Evolutionary conservation across 2,888 invertebrate genomes (phyloP).

Genomic region (Hemicrepidius hirtus): DNA sequence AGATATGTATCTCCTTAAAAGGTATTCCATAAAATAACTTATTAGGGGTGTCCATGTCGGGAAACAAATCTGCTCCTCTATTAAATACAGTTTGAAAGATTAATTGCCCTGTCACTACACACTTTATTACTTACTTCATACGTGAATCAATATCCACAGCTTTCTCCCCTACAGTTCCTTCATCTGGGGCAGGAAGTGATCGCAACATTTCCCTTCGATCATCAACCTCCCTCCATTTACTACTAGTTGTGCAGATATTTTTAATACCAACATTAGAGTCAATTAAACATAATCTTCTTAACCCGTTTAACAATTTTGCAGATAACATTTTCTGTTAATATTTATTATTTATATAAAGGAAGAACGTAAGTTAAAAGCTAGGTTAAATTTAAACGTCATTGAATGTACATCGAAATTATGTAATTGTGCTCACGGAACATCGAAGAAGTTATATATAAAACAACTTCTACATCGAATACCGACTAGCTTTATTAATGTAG

Average conservation of each 20-base stretch:
- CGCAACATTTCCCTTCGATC: slow-evolving; percentile 75
- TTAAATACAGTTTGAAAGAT: no score
- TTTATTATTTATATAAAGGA: background rate
- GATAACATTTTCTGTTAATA: slow-evolving; percentile 38
- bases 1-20: slow-evolving; percentile 87
- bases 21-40: slow-evolving; percentile 83
- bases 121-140: slow-evolving; percentile 73
- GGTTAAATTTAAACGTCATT: background rate
- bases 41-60: slow-evolving; percentile 82
- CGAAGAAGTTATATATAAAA: background rate
- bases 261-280: slow-evolving; percentile 29
- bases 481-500: no score
- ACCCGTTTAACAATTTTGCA: slow-evolving; percentile 28
- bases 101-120: no score
- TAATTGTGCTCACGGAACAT: background rate
- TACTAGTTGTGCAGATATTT: slow-evolving; percentile 43
- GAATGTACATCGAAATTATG: background rate
- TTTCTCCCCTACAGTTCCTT: slow-evolving; percentile 87
- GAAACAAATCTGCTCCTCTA: slow-evolving; percentile 83
- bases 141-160: slow-evolving; percentile 81
- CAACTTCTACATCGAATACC: no score
- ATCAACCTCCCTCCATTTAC: slow-evolving; percentile 69
- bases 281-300: slow-evolving; percentile 29
- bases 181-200: slow-evolving; percentile 77
- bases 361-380: background rate